Conservation (phyloP, 37 sponge, comb jelly and placozoan genomes). For the Eunapius fragilis region DNA sequence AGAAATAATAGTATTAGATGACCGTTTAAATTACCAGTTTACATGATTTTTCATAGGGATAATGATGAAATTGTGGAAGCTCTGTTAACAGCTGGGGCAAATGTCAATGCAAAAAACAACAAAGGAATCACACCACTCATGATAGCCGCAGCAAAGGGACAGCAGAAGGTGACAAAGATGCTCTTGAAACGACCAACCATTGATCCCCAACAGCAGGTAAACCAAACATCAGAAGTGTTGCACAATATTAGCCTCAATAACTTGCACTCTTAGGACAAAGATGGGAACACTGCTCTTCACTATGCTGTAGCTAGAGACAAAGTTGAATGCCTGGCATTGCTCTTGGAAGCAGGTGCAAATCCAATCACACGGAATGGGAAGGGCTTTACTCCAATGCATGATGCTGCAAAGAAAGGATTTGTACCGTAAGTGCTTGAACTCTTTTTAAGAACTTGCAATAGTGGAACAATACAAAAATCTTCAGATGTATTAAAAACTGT, state of each 20-base stretch:
- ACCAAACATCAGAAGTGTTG: too few relatives aligned
- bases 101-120: neutral
- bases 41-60: neutral
- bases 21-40: too few relatives aligned
- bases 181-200: neutral
- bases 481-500: too few relatives aligned
- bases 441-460: too few relatives aligned
- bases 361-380: neutral
- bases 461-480: too few relatives aligned
- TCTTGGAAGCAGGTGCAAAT: conserved; percentile 17
- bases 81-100: neutral
- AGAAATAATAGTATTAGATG: too few relatives aligned
- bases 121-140: neutral
- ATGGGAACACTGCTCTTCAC: conserved; percentile 30
- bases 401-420: conserved; percentile 36
- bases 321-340: neutral
- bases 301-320: neutral
- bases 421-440: conserved; percentile 30
- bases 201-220: neutral
- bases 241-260: neutral
- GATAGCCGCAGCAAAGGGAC: conserved; percentile 5
- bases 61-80: neutral
- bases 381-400: conserved; percentile 47
- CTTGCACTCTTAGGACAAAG: neutral
- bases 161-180: neutral